Percentiles rank a stretch among this genome's conserved stretches.
Evolutionary conservation across 2,797 vertebrate species (phyloP).

Genomic region (Apogon hyalosoma): DNA sequence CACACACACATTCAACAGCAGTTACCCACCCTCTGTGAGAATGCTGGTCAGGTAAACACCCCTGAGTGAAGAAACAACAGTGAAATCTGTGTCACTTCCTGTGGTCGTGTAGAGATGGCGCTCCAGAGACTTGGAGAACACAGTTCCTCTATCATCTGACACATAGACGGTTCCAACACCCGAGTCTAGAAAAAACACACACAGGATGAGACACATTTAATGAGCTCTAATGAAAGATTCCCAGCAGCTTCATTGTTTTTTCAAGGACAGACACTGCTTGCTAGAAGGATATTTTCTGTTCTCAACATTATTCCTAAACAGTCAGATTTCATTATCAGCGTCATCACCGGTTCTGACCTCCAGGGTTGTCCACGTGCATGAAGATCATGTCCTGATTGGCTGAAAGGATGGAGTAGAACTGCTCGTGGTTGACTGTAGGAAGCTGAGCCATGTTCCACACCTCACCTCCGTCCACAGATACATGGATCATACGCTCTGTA

Average conservation of each 20-base stretch:
- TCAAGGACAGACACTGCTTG: conserved; percentile 2
- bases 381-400: conserved; percentile 94
- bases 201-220: neutral
- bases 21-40: conserved; percentile 86
- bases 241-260: neutral
- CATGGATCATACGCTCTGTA: conserved; percentile 89
- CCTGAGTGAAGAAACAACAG: conserved; percentile 89
- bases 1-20: neutral
- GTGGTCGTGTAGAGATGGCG: conserved; percentile 92
- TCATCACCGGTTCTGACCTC: conserved; percentile 82
- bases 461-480: conserved; percentile 90
- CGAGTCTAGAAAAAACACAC: conserved; percentile 82
- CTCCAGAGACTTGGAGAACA: conserved; percentile 95
- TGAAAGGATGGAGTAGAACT: conserved; percentile 94
- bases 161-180: conserved; percentile 93
- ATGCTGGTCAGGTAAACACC: conserved; percentile 93
- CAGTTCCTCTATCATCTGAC: conserved; percentile 91
- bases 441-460: conserved; percentile 96
- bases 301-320: conserved; percentile 4
- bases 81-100: conserved; percentile 93
- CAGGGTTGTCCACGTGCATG: conserved; percentile 95
- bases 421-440: conserved; percentile 91
- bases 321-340: neutral
- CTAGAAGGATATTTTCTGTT: neutral
- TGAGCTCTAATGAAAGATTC: conserved; percentile 2